Conservation (phyloP, 2,888 invertebrate species). For the Thumatha senex region DNA sequence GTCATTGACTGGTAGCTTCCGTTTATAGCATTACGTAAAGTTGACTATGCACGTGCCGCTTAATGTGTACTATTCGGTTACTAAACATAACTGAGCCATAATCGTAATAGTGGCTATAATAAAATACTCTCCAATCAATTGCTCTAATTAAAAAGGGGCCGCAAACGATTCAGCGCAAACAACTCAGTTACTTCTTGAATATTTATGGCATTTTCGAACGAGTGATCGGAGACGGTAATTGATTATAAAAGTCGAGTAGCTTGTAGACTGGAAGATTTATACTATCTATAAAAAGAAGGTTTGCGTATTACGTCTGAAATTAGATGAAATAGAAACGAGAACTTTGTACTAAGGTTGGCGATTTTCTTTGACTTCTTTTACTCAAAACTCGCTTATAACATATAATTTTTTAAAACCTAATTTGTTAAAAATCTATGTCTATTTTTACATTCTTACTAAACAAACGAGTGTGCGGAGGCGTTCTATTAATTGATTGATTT, state of each 20-base stretch:
- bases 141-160: conserved; percentile 61
- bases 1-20: no score
- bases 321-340: conserved; percentile 21
- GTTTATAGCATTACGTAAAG: conserved; percentile 13
- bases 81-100: conserved; percentile 38
- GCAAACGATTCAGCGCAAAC: conserved; percentile 59
- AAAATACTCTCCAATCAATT: conserved; percentile 58
- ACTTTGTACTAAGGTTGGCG: conserved; percentile 7
- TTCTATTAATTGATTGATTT: conserved; percentile 28
- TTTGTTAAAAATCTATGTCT: background rate
- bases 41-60: conserved; percentile 21
- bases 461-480: conserved; percentile 13
- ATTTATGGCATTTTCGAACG: conserved; percentile 62
- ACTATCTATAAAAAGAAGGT: conserved; percentile 58
- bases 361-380: conserved; percentile 6
- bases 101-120: conserved; percentile 44
- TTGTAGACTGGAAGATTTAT: conserved; percentile 69
- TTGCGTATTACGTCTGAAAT: conserved; percentile 32
- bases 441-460: conserved; percentile 14
- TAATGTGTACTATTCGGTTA: conserved; percentile 25
- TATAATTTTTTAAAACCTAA: background rate
- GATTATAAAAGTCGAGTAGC: conserved; percentile 74
- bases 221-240: conserved; percentile 70
- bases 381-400: background rate
- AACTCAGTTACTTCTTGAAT: conserved; percentile 60